Evolutionary conservation across 2,888 invertebrate species (phyloP), one percentile per base, ranked within the genome.

Genomic region (Mesoligia furuncula): DNA sequence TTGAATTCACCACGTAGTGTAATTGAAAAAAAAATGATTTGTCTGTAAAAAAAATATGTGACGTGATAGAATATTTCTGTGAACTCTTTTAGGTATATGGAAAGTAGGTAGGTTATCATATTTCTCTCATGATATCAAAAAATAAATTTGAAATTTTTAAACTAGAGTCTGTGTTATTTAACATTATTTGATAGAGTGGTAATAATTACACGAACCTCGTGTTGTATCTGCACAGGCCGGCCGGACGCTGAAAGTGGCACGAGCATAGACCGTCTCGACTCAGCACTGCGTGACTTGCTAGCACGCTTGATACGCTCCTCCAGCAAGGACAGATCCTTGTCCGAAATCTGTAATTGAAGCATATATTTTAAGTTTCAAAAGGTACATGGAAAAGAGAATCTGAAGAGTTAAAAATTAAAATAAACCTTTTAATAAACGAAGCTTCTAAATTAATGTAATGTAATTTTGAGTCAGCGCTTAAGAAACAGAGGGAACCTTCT

Each of bases 301-400:
- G 99, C 98, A 45, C 99, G 97, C 93, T 99, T 99, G 77, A 99
- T 99, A 68, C 99, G 97, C 95, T 99, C 99, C 91, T 99, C 99
- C 69, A 99, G 95, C 89, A 99, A 97, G 0, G 99, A 99, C 91
- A 98, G 97, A 92, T 99, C 99, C 95, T 99, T 99, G 93, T 99
- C 99, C 1, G 98, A 98, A 90, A 99, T 98, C 98, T 98, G 93
- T 2, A 71, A 75, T 42, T n/a, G 3, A 31, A 42, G 13, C 27
- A 39, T 31, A 24, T n/a, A 31, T 62, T 36, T 69, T 36, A 61
- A 59, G 17, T 17, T 61, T 17, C 17, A 59, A 36, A 24, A 31
- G 27, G 27, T 8, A 3, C 11, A 2, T 9, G 6, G 5, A 20
- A 66, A 39, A 11, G 17, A n/a, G 7, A 2, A n/a, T 15, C n/a